phyloP scores from a whole-genome alignment of 2,797 vertebrate genomes.

The Poecilia wingei region DNA sequence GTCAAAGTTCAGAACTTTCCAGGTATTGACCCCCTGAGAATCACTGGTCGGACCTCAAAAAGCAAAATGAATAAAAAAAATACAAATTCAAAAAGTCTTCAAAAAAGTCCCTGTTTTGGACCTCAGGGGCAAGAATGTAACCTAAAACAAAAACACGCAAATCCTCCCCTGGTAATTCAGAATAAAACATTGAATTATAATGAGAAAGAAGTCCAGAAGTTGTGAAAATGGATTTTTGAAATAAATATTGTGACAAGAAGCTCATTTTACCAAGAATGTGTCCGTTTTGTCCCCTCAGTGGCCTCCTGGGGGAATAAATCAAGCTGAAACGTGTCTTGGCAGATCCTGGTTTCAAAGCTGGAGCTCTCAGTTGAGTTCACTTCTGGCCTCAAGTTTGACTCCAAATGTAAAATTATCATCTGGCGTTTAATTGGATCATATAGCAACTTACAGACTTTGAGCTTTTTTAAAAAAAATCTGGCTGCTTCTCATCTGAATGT shows the following conservation, averaged over 20 bases:
- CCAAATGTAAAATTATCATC: conserved; percentile 49
- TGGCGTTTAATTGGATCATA: neutral
- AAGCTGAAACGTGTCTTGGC: conserved; percentile 53
- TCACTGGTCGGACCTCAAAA: neutral
- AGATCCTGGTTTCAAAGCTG: conserved; percentile 27
- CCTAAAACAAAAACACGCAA: neutral
- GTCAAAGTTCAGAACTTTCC: neutral
- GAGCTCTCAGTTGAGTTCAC: conserved; percentile 24
- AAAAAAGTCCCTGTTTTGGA: conserved; percentile 12
- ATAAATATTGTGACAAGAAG: conserved; percentile 18
- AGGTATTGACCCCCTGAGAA: neutral
- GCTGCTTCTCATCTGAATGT: neutral
- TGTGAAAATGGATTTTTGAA: conserved; percentile 37
- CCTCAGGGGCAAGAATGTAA: conserved; percentile 17
- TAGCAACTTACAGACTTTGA: neutral
- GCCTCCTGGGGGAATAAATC: conserved; percentile 65
- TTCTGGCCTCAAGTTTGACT: conserved; percentile 28
- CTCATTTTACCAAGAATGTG: conserved; percentile 41
- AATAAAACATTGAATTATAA: conserved; percentile 6
- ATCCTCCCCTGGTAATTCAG: neutral
- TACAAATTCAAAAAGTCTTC: neutral
- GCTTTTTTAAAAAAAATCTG: neutral
- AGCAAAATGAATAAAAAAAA: neutral
- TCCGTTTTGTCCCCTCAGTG: conserved; percentile 29
- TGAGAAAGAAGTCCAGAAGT: conserved; percentile 26